Base-by-base conservation (phyloP, 1,140 invertebrate genomes). In the Heliconius nattereri region DNA sequence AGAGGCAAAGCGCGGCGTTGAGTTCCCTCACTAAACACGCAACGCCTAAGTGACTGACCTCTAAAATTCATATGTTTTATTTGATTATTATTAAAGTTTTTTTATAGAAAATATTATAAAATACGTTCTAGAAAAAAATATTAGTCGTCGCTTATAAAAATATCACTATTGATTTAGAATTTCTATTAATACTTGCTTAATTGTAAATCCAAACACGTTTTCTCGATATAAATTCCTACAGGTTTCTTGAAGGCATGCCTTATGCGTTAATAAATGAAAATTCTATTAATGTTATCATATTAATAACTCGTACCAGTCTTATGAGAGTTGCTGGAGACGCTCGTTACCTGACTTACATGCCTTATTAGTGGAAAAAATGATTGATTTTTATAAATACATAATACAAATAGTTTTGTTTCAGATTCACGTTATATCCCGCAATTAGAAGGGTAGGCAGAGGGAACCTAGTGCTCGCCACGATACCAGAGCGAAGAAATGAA, bases 151-250 rank as follows among this genome's bases (percentile, higher is more conserved):
- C 29, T 66, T 66, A 57, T 66, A 66, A 66, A 66, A 66, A 26
- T 26, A 26, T 26, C 11, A 26, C 60, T 26, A 66, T 29, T 66
- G 29, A 73, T 9, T 23, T 76, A 54, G 37, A 32, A 60, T 80
- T 57, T 80, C 35, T 76, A 60, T 52, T 37, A 35, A 71, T 76
- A 71, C 73, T 57, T 75, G 37, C 70, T 74, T 75, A 76, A 52
- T 80, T 80, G 71, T 80, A 72, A 80, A 76, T 80, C 71, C 66
- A 66, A 80, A 45, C 71, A 71, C 75, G 79, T 72, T 76, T 74
- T 35, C 75, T 76, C 26, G 79, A 80, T 71, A 76, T 80, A 80
- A 80, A 80, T 80, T 71, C 79, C 79, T 80, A 80, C 79, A 80
- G 71, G 79, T 80, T 76, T 76, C 79, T 80, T 52, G 71, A 73